A percentile compares a stretch with the other conserved stretches of the same genome.
Evolutionary conservation across 2,797 vertebrate species (phyloP).

Genomic region (Cynopterus sphinx): DNA sequence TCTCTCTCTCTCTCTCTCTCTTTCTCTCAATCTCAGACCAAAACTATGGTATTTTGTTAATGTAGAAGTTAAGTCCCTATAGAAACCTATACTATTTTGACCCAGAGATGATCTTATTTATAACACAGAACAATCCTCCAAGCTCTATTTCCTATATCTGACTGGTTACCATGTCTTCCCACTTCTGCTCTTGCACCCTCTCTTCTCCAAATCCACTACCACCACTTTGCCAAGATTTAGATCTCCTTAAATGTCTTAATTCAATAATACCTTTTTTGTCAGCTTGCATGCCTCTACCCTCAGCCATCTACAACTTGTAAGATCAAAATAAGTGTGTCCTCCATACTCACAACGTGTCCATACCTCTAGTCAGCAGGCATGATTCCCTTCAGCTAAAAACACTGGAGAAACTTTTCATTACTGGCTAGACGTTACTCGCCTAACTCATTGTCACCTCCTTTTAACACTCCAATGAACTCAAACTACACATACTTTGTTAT

Average conservation of each 20-base stretch:
- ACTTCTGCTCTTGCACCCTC: background rate
- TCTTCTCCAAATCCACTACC: background rate
- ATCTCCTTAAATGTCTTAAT: background rate
- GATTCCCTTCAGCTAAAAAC: background rate
- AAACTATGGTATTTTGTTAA: background rate
- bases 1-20: background rate
- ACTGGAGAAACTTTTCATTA: fast-evolving
- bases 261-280: background rate
- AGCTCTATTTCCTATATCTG: background rate
- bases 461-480: background rate
- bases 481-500: fast-evolving
- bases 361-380: background rate
- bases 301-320: background rate
- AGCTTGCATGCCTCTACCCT: no score
- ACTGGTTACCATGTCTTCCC: background rate
- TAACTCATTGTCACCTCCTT: background rate
- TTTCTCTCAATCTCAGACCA: background rate
- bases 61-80: background rate
- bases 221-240: background rate
- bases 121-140: background rate
- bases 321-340: background rate
- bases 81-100: background rate
- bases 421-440: no score
- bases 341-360: background rate
- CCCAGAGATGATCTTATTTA: background rate